Percentiles rank a stretch among this genome's conserved stretches.
Evolutionary conservation across 2,113 vertebrate genomes (phyloP).

Genomic region (Upupa epops): DNA sequence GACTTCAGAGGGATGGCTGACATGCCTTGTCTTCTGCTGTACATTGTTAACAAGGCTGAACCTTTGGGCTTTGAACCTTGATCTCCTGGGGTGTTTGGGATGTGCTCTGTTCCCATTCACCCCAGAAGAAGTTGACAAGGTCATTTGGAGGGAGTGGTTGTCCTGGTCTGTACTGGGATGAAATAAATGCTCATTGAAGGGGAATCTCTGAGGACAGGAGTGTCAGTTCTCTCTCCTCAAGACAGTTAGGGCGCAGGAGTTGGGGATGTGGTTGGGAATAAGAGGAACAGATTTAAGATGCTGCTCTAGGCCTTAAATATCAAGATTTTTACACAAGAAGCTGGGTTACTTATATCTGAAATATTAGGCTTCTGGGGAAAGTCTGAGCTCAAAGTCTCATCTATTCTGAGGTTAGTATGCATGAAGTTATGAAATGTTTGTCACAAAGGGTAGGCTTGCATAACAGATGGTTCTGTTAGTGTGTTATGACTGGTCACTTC

Average conservation of each 20-base stretch:
- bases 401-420: background rate
- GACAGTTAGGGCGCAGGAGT: background rate
- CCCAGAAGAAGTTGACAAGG: background rate
- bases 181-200: background rate
- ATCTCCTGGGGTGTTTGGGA: background rate
- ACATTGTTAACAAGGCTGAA: background rate
- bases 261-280: background rate
- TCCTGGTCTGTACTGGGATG: background rate
- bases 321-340: rapidly evolving
- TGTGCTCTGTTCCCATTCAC: background rate
- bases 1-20: background rate
- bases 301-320: background rate
- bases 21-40: background rate
- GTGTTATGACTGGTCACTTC: background rate
- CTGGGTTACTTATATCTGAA: background rate
- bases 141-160: background rate
- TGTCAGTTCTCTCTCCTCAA: background rate
- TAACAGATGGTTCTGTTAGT: background rate
- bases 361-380: background rate
- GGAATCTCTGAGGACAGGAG: background rate
- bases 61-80: background rate
- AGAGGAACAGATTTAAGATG: background rate
- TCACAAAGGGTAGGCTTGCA: background rate
- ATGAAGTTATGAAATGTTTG: background rate
- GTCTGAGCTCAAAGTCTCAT: background rate